These are phyloP conservation scores for Hydropsyche tenuis DNA, from an alignment of 1,140 invertebrate species.

Conservation along the genomic window DNA sequence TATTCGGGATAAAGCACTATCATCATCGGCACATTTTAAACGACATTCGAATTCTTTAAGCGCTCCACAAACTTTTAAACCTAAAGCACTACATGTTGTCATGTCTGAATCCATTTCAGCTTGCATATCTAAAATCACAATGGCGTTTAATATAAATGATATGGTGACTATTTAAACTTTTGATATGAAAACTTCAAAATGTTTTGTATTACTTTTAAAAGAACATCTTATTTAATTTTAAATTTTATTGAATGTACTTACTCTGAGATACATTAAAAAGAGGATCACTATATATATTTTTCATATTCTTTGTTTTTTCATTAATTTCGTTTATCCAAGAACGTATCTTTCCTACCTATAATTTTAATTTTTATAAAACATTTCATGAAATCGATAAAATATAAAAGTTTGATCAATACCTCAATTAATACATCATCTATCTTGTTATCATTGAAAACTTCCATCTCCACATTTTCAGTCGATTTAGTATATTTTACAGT, in stretches of 20 bases:
- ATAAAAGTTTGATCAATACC: slow-evolving; percentile 49
- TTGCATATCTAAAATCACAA: slow-evolving; percentile 62
- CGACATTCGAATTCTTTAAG: slow-evolving; percentile 57
- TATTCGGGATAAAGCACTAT: slow-evolving; percentile 57
- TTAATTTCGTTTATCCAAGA: slow-evolving; percentile 60
- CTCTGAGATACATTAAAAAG: slow-evolving; percentile 65
- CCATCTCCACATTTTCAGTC: slow-evolving; percentile 51
- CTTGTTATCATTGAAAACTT: slow-evolving; percentile 54
- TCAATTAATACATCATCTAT: slow-evolving; percentile 57
- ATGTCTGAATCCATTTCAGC: slow-evolving; percentile 62
- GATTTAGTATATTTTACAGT: slow-evolving; percentile 27
- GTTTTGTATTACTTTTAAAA: too few relatives aligned
- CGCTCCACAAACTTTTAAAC: slow-evolving; percentile 57
- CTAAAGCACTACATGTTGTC: slow-evolving; percentile 53
- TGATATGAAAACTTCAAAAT: too few relatives aligned
- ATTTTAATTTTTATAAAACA: too few relatives aligned
- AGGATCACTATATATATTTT: slow-evolving; percentile 64
- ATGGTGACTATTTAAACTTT: too few relatives aligned
- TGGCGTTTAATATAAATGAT: too few relatives aligned
- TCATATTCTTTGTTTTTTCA: slow-evolving; percentile 62
- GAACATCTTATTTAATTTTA: too few relatives aligned
- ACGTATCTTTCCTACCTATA: slow-evolving; percentile 64
- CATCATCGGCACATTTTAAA: slow-evolving; percentile 49
- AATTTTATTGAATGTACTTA: slow-evolving; percentile 52
- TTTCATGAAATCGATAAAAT: too few relatives aligned